phyloP scores from a whole-genome alignment of 2,113 vertebrate genomes.

The Podilymbus podiceps region DNA sequence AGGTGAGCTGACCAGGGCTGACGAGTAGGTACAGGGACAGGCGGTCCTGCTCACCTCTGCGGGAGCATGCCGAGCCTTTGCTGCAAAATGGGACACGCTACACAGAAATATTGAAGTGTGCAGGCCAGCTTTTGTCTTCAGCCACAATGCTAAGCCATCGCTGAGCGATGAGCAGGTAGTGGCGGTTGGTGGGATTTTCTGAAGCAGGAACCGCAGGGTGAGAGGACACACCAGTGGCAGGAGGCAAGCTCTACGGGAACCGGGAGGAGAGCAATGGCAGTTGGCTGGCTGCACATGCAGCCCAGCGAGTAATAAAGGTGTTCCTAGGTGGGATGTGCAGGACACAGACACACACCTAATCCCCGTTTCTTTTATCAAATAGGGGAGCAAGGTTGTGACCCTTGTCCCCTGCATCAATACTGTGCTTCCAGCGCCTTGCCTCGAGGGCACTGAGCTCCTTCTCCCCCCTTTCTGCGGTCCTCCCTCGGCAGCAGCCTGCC shows the following conservation, averaged over 20 bases:
- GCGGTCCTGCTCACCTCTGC: rapidly evolving
- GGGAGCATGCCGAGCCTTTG: not conserved
- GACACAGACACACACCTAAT: rapidly evolving
- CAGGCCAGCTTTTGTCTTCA: not conserved
- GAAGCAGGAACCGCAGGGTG: not conserved
- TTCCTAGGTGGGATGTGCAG: not conserved
- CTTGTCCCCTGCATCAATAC: not conserved
- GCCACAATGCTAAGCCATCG: rapidly evolving
- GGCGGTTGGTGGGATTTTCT: not conserved
- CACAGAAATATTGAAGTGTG: not conserved
- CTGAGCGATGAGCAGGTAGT: not conserved
- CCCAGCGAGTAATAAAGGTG: not conserved
- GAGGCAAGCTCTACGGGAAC: not conserved
- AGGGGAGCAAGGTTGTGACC: not conserved
- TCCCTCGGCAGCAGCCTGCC: not conserved
- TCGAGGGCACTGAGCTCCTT: not conserved
- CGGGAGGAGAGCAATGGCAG: rapidly evolving
- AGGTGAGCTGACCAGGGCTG: not conserved
- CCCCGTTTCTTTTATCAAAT: rapidly evolving
- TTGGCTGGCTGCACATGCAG: not conserved
- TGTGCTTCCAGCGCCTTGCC: not conserved
- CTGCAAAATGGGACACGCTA: not conserved
- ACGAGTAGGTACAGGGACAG: not conserved
- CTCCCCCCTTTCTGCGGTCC: not conserved
- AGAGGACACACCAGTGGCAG: not conserved